Percentiles rank a stretch among this genome's conserved stretches.
phyloP scores from a whole-genome alignment of 2,797 vertebrate species.

The Agapornis canus region DNA sequence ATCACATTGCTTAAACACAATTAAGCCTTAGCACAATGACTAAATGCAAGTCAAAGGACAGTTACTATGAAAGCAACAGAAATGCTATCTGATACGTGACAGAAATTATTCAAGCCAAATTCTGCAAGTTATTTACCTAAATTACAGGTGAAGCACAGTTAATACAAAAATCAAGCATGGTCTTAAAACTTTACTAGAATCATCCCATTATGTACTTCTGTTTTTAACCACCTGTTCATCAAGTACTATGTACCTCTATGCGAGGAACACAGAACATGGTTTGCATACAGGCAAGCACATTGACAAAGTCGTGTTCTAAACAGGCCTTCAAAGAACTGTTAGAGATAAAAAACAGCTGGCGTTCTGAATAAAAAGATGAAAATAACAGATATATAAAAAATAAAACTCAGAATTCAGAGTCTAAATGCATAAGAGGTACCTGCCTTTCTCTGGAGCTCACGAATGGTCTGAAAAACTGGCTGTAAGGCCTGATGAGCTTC shows the following conservation, averaged over 20 bases:
- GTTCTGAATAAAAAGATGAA: neutral
- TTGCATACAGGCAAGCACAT: neutral
- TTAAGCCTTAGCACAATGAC: neutral
- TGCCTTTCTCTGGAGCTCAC: slow-evolving; percentile 93
- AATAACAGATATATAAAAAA: neutral
- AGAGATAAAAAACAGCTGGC: neutral
- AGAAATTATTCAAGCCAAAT: neutral
- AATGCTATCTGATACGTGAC: neutral
- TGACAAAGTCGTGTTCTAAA: neutral
- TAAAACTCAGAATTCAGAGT: neutral
- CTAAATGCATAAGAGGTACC: neutral
- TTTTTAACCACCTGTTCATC: neutral
- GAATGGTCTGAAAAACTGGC: slow-evolving; percentile 90
- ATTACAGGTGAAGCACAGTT: neutral
- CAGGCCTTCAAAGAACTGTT: neutral
- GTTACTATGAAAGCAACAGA: neutral
- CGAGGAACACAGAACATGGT: neutral
- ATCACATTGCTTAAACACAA: neutral
- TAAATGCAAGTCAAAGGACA: neutral
- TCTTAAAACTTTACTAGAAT: neutral
- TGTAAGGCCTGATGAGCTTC: slow-evolving; percentile 92
- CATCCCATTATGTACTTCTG: neutral
- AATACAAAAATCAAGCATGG: neutral
- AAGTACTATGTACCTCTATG: neutral
- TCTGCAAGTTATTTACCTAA: neutral